Evolutionary conservation across 2,888 invertebrate genomes (phyloP), one percentile per base, ranked within the genome.

Genomic region (Masnerella sp.): DNA sequence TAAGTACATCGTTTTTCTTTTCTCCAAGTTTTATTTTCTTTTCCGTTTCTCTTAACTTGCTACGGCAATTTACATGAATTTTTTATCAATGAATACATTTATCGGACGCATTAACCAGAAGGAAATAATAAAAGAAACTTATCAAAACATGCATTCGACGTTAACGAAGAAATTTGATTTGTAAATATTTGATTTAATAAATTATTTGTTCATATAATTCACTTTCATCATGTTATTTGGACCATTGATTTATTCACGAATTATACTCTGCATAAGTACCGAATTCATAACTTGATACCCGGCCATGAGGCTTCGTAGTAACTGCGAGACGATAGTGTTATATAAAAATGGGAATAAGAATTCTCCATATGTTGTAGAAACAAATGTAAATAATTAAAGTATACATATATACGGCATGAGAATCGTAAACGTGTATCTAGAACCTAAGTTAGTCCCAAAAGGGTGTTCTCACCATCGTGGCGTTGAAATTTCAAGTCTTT

Each of bases 301-400:
- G 52, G 64, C 49, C 58, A 32, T 11, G 30, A 36, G 65, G 59
- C 65, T 54, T 52, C 54, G 58, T 64, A 71, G 64, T 56, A 54
- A 62, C n/a, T 69, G 56, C 36, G 40, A 65, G 30, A 47, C 14
- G 2, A 65, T 61, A 61, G 58, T 40, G 49, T 61, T 11, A 36
- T 71, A 47, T 71, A 71, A 65, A 71, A 34, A 32, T 45, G 56
- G 38, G 51, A 70, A 56, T 42, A 58, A 40, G 43, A 56, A 64
- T 51, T 74, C 73, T 73, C 73, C 45, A 51, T 52, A 70, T 73
- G 72, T 77, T 75, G 72, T 73, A 73, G 67, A 70, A 49, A 70
- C 42, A 74, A 70, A 56, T 84, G 82, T 83, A 83, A 79, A 84
- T 83, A 83, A 65, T 80, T 79, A 52, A 64, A 40, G 58, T 78